Base-by-base conservation (phyloP, 2,888 invertebrate species). In the Trissolcus japonicus region DNA sequence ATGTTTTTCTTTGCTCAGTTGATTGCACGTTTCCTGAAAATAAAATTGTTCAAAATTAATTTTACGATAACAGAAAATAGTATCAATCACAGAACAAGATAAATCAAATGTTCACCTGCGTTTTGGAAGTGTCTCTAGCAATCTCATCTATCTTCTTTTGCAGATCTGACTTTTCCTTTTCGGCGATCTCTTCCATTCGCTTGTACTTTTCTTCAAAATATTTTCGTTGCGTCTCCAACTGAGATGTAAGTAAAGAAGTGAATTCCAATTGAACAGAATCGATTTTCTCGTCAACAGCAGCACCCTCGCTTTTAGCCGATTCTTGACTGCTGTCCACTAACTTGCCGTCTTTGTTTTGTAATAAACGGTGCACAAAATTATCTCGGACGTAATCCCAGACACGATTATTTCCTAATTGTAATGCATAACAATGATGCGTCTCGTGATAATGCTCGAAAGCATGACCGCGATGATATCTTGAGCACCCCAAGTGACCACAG, bases 331-430 rank as follows among this genome's bases (percentile, higher is more conserved):
- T 78, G 13, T 95, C 94, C 13, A 99, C 98, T 84, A 98, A 91
- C 90, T 99, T 99, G 19, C 98, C 99, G 90, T 99, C 99, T 90
- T 99, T 98, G 89, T 97, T 98, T 90, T 98, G 98, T 19, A 99
- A 93, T 46, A 99, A 91, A 13, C 99, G 93, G 90, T 98, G 98
- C 7, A 98, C 98, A 90, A 97, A 98, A 89, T 96, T 97, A 90
- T 98, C 98, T 82, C 98, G 98, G 62, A 98, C 98, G 88, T 99
- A 99, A 88, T 99, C 99, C 99, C 99, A 99, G 0, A 99, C 99
- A 60, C 98, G 92, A 86, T 98, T 97, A 54, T 96, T 97, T 0
- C 98, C 98, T 73, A 99, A 90, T 88, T 99, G 98, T 91, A 99
- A 93, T 6, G 98, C 97, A 86, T 98, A 99, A 16, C 98, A 98